phyloP scores from a whole-genome alignment of 2,888 invertebrate genomes.

The Zootermopsis nevadensis region DNA sequence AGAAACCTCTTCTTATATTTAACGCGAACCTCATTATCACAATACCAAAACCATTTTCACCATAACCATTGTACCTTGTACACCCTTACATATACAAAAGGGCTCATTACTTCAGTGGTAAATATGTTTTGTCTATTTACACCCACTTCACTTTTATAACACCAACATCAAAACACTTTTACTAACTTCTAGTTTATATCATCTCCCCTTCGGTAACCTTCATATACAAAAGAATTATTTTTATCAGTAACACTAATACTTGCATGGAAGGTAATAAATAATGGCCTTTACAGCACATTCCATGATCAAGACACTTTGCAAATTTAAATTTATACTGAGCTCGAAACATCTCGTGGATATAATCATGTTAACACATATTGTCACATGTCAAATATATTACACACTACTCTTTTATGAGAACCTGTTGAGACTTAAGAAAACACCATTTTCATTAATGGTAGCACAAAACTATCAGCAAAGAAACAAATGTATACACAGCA shows the following conservation, averaged over 20 bases:
- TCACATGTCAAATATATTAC: slow-evolving; percentile 32
- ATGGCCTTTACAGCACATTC: slow-evolving; percentile 16
- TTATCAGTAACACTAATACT: slow-evolving; percentile 1
- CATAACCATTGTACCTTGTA: not conserved
- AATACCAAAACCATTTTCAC: slow-evolving; percentile 14
- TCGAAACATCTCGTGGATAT: not conserved
- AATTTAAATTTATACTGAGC: not conserved
- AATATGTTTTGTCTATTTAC: slow-evolving; percentile 2
- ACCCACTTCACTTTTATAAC: slow-evolving; percentile 12
- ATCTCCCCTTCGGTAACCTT: slow-evolving; percentile 10
- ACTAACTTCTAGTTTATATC: not conserved
- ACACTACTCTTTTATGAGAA: slow-evolving; percentile 33
- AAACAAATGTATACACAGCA: not conserved
- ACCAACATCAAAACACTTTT: slow-evolving; percentile 9
- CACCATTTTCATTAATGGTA: slow-evolving; percentile 39
- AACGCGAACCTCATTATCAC: not conserved
- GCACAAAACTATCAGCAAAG: slow-evolving; percentile 16
- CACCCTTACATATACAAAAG: not conserved
- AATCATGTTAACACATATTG: slow-evolving; percentile 1
- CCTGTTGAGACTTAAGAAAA: slow-evolving; percentile 48
- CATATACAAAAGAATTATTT: not conserved
- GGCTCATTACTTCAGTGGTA: not conserved
- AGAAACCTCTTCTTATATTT: slow-evolving; percentile 4
- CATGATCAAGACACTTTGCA: slow-evolving; percentile 14
- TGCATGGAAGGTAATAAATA: not conserved